Base-by-base conservation (phyloP, 2,888 invertebrate species). In the Microctonus brassicae region DNA sequence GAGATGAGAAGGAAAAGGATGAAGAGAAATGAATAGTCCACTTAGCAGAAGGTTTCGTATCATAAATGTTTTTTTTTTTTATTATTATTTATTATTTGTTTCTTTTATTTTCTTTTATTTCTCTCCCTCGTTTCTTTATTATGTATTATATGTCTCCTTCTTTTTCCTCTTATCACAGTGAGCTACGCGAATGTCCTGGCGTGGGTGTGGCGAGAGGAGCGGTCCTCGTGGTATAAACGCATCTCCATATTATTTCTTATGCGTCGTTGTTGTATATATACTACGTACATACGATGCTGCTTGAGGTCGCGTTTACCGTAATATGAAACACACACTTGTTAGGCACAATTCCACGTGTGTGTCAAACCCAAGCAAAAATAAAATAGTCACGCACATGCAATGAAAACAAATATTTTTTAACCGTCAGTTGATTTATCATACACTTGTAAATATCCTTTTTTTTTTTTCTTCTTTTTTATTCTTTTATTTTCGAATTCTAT, bases 161-260 rank as follows among this genome's bases (percentile, higher is more conserved):
- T 72, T 58, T 64, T n/a, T 61, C 26, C 61, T 61, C 65, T 71
- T 78, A 77, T 78, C 78, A 73, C 60, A 24, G 64, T 69, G 73
- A 76, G 71, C 65, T 73, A 75, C 74, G 70, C 73, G 70, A 78
- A 78, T 78, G 79, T 78, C 75, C 73, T 69, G 70, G 80, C 83
- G 85, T 84, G 84, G 85, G 85, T 83, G 85, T 81, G 79, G 79
- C 80, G 78, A 78, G 77, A 79, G 78, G 78, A 78, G 80, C 78
- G 78, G 78, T 61, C 72, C 63, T 60, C 57, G 66, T 55, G 64
- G 66, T 36, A 68, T 60, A 47, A 70, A 70, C 71, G 74, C 67
- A 72, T 73, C 75, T 69, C 66, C 34, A 47, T 47, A 17, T 47
- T 47, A 47, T 47, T 47, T 67, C 53, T 53, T 4, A 63, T 67